phyloP scores from a whole-genome alignment of 2,113 vertebrate genomes.

The Clinocottus analis region DNA sequence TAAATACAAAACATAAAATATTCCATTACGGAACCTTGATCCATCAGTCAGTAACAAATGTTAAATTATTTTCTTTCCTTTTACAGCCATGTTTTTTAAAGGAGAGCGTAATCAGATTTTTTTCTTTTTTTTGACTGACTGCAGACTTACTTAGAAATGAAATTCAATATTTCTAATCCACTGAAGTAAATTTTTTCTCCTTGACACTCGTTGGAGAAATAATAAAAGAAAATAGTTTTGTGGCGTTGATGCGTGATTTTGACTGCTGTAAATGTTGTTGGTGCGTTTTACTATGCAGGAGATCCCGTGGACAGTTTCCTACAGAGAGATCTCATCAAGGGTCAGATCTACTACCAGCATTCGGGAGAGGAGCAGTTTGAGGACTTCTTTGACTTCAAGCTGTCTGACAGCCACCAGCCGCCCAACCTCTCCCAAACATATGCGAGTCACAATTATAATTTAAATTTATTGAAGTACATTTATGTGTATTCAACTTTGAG shows the following conservation, averaged over 20 bases:
- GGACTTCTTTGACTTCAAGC: slow-evolving; percentile 80
- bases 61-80: too few relatives aligned
- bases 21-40: not conserved
- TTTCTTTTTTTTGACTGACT: too few relatives aligned
- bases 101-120: too few relatives aligned
- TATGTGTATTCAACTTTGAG: not conserved
- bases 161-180: not conserved
- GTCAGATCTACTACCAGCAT: slow-evolving; percentile 81
- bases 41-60: too few relatives aligned
- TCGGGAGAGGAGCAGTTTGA: slow-evolving; percentile 82
- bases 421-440: slow-evolving; percentile 82
- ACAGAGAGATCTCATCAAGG: slow-evolving; percentile 81
- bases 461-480: not conserved
- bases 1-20: not conserved
- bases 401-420: slow-evolving; percentile 81
- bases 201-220: not conserved
- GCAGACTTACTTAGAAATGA: too few relatives aligned
- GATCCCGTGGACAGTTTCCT: slow-evolving; percentile 74
- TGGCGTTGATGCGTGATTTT: not conserved
- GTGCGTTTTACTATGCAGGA: slow-evolving; percentile 51
- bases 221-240: not conserved
- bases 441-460: slow-evolving; percentile 51
- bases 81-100: too few relatives aligned
- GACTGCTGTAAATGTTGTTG: not conserved
- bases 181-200: not conserved